Percentiles rank a stretch among this genome's conserved stretches.
Evolutionary conservation across 2,113 vertebrate genomes (phyloP).

Genomic region (Recurvirostra avosetta): DNA sequence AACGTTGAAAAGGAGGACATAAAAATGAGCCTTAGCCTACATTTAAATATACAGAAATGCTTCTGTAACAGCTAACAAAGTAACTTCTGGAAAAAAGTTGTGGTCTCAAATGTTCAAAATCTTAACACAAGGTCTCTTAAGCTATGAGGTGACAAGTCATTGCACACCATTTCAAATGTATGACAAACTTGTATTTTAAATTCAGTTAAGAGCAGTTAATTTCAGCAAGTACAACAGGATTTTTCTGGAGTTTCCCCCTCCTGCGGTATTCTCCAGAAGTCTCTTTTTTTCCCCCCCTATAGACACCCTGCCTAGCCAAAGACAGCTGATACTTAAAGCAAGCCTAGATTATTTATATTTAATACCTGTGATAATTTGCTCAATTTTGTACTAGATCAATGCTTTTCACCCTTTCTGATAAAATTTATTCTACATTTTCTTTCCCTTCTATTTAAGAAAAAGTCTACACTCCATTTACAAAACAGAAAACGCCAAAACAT

Average conservation of each 20-base stretch:
- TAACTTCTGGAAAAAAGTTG: not conserved
- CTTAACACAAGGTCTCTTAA: not conserved
- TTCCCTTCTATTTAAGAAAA: not conserved
- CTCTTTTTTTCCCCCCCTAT: not conserved
- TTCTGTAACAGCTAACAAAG: not conserved
- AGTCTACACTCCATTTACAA: not conserved
- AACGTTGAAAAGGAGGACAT: rapidly evolving
- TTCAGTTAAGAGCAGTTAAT: not conserved
- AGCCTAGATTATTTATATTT: not conserved
- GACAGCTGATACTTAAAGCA: not conserved
- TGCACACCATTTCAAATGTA: not conserved
- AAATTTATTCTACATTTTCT: not conserved
- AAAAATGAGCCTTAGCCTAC: not conserved
- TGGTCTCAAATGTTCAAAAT: not conserved
- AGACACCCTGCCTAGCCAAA: not conserved
- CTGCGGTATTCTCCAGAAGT: not conserved
- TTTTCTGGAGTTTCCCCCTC: not conserved
- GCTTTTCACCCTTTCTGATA: not conserved
- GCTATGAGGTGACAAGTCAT: not conserved
- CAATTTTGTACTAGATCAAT: not conserved
- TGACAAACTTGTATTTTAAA: not conserved
- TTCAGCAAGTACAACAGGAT: not conserved
- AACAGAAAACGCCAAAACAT: not conserved
- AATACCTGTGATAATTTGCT: not conserved
- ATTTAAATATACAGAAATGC: not conserved